Evolutionary conservation across 2,797 vertebrate genomes (phyloP).

Genomic region (Syndactyla subalaris): DNA sequence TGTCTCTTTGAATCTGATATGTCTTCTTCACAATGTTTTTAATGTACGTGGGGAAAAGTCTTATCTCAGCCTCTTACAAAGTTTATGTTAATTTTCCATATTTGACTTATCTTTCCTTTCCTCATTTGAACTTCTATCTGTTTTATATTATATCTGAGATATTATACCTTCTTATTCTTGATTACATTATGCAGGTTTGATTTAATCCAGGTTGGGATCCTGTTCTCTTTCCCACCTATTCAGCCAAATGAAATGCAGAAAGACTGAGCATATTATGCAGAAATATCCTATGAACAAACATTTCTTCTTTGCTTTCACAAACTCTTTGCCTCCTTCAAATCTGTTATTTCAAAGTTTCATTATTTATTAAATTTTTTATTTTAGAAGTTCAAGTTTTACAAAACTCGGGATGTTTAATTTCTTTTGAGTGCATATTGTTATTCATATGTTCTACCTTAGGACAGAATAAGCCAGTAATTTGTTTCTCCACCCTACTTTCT

Average conservation of each 20-base stretch:
- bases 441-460: neutral
- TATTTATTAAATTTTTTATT: neutral
- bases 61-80: neutral
- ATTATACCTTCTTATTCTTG: slow-evolving; percentile 30
- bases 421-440: neutral
- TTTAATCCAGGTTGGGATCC: slow-evolving; percentile 38
- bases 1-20: neutral
- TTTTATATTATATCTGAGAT: neutral
- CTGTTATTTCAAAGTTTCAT: neutral
- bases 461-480: neutral
- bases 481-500: neutral
- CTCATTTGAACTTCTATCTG: neutral
- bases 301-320: neutral
- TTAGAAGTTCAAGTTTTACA: neutral
- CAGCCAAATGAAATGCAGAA: slow-evolving; percentile 10
- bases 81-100: slow-evolving; percentile 30
- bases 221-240: neutral
- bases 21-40: neutral
- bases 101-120: slow-evolving; percentile 3
- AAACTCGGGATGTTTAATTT: neutral
- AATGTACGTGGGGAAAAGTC: neutral
- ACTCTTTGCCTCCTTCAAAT: neutral
- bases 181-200: slow-evolving; percentile 70
- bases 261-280: neutral
- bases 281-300: neutral